Conservation (phyloP, 2,797 vertebrate species). For the Molossus alvarezi region DNA sequence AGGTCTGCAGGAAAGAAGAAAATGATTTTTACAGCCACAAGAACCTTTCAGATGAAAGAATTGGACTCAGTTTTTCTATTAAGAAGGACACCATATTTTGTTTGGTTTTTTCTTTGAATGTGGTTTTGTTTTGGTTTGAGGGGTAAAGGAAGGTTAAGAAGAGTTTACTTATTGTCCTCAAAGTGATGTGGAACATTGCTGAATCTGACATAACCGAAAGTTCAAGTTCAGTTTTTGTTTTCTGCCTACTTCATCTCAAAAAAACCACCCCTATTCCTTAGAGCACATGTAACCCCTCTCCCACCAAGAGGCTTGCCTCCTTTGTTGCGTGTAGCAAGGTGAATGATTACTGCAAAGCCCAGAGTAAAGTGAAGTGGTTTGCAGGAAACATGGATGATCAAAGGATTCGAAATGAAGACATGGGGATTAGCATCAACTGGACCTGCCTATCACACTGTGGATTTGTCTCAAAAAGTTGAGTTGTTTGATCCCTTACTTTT, state of each 20-base stretch:
- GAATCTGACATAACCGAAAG: conserved; percentile 70
- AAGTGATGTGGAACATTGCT: conserved; percentile 47
- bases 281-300: not conserved
- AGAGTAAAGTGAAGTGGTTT: not conserved
- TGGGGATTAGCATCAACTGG: conserved; percentile 77
- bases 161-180: conserved; percentile 57
- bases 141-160: not conserved
- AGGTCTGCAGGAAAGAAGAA: not conserved
- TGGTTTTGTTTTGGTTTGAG: conserved; percentile 63
- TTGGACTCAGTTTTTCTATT: not conserved
- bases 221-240: conserved; percentile 64
- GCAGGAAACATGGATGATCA: conserved; percentile 73
- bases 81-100: not conserved
- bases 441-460: conserved; percentile 68
- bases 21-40: not conserved
- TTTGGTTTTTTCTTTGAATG: conserved; percentile 19
- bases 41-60: conserved; percentile 32
- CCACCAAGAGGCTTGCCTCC: not conserved
- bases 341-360: not conserved
- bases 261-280: not conserved
- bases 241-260: conserved; percentile 43
- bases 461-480: conserved; percentile 76
- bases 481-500: conserved; percentile 85
- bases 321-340: not conserved
- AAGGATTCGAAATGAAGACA: conserved; percentile 73